Evolutionary conservation across 2,888 invertebrate genomes (phyloP).

Genomic region (Caenorhabditis imperialis): DNA sequence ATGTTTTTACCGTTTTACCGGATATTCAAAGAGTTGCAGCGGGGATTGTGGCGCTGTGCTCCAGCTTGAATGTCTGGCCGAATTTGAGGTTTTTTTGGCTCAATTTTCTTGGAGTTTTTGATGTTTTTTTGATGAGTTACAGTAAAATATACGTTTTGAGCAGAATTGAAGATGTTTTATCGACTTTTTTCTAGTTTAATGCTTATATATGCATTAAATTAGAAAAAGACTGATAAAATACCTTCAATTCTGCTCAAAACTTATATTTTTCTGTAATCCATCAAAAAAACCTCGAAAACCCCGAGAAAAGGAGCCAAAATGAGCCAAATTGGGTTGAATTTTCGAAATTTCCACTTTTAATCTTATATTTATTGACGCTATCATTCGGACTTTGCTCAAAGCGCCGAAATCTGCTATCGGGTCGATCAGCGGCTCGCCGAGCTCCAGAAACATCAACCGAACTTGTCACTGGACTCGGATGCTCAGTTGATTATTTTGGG

Average conservation of each 20-base stretch:
- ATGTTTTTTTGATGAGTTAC: too few relatives aligned
- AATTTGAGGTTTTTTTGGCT: constrained; percentile 18
- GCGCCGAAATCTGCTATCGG: constrained; percentile 38
- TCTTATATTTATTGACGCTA: constrained; percentile 1
- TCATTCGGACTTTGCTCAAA: constrained; percentile 31
- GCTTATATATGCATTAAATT: too few relatives aligned
- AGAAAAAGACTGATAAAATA: too few relatives aligned
- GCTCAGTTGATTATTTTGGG: constrained; percentile 37
- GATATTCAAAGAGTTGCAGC: background rate
- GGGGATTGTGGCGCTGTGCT: constrained; percentile 33
- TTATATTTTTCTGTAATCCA: too few relatives aligned
- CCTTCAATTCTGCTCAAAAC: too few relatives aligned
- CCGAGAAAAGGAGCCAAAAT: too few relatives aligned
- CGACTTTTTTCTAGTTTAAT: too few relatives aligned
- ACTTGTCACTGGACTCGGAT: constrained; percentile 12
- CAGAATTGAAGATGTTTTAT: too few relatives aligned
- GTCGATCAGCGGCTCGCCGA: constrained; percentile 42
- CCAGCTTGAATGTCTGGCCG: constrained; percentile 17
- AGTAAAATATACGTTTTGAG: too few relatives aligned
- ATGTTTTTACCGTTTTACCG: constrained; percentile 20
- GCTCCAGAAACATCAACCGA: background rate
- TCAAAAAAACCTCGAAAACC: too few relatives aligned
- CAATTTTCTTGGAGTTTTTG: too few relatives aligned
- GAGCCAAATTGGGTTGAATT: too few relatives aligned
- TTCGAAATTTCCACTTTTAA: background rate